These are phyloP conservation scores for Sebastolobus altivelis DNA, from an alignment of 2,797 vertebrate genomes.

Conservation along the genomic window DNA sequence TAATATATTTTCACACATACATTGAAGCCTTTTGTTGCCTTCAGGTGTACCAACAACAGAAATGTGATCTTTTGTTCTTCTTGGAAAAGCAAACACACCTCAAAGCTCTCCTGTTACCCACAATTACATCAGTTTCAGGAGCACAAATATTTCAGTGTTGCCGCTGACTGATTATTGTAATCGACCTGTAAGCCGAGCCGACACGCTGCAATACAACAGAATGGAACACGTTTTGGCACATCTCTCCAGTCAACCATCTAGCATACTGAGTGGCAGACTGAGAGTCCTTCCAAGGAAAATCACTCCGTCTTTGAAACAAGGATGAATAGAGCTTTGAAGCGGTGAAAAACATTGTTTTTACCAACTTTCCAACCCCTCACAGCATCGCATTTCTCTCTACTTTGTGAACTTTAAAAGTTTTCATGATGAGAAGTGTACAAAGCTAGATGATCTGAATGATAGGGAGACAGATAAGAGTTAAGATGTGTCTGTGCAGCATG, in stretches of 20 bases:
- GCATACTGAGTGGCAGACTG: neutral
- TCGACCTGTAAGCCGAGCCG: neutral
- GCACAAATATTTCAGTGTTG: slow-evolving; percentile 16
- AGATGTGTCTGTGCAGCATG: neutral
- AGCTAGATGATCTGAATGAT: neutral
- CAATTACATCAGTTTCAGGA: slow-evolving; percentile 46
- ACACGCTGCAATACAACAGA: neutral
- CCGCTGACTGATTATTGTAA: slow-evolving; percentile 6
- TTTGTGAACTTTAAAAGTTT: neutral
- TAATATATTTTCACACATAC: neutral
- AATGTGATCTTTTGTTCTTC: slow-evolving; percentile 9
- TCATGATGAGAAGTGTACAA: neutral
- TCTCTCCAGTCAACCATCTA: neutral
- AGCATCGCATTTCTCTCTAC: neutral
- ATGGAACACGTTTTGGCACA: neutral
- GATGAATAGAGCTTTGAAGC: slow-evolving; percentile 7
- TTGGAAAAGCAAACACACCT: neutral
- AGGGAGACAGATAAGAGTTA: neutral
- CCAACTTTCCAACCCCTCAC: neutral
- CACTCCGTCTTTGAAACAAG: slow-evolving; percentile 1
- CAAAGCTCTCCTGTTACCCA: neutral
- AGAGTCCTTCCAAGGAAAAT: neutral
- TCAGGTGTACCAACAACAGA: slow-evolving; percentile 22
- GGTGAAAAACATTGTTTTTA: slow-evolving; percentile 13
- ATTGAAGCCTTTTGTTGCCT: slow-evolving; percentile 36